A percentile compares a stretch with the other conserved stretches of the same genome.
Evolutionary conservation across 1,140 invertebrate species (phyloP).

Genomic region (Lepidurus arcticus): DNA sequence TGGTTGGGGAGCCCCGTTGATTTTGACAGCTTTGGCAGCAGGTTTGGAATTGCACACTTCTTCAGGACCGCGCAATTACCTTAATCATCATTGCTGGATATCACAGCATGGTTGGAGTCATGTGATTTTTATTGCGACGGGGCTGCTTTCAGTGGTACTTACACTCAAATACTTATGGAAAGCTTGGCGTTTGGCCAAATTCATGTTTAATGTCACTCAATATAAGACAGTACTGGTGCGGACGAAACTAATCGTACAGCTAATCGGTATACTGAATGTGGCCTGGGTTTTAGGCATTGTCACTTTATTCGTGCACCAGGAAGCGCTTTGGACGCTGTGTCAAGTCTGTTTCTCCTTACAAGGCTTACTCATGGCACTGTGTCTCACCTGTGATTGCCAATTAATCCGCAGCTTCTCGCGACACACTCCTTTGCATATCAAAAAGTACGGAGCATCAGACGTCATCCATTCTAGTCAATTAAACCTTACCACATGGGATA

Average conservation of each 20-base stretch:
- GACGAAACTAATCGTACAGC: neutral
- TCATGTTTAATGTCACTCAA: slow-evolving; percentile 6
- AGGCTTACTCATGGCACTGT: slow-evolving; percentile 13
- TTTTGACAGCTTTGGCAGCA: slow-evolving; percentile 7
- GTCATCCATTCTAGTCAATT: neutral
- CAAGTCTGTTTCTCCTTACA: neutral
- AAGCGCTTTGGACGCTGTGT: neutral
- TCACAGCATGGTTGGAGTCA: neutral
- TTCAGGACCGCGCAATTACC: neutral
- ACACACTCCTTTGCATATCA: neutral
- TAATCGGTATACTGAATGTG: neutral
- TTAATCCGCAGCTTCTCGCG: slow-evolving; percentile 28
- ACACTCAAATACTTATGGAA: neutral
- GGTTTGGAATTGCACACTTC: neutral
- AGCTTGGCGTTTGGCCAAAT: slow-evolving; percentile 10
- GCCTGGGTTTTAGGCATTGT: neutral
- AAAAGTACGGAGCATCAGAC: neutral
- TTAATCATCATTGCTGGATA: neutral
- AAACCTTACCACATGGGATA: neutral
- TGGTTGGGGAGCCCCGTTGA: slow-evolving; percentile 9
- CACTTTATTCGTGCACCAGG: neutral
- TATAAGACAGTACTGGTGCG: slow-evolving; percentile 2
- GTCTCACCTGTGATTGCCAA: slow-evolving; percentile 26
- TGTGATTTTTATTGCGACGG: neutral
- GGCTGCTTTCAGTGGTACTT: neutral